phyloP scores from a whole-genome alignment of 37 sponge, comb jelly and placozoan genomes.

The Diacarnus erythraeanus region DNA sequence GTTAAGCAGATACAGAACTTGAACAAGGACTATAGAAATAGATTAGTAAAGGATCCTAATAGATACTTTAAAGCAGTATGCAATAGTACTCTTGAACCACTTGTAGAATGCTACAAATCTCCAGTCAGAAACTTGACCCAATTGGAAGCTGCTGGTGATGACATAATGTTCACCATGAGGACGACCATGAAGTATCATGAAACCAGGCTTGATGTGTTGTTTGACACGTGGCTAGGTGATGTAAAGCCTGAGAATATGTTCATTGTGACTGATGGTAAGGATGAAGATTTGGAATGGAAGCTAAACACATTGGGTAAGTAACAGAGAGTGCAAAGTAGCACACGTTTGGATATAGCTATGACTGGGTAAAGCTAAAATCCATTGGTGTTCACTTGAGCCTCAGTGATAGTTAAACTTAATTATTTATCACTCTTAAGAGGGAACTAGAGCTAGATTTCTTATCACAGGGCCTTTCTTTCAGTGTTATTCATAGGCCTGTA shows the following conservation, averaged over 20 bases:
- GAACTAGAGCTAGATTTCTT: no score
- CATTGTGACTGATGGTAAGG: conserved; percentile 55
- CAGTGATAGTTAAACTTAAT: no score
- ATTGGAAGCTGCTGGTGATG: conserved; percentile 13
- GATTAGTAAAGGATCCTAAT: no score
- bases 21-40: no score
- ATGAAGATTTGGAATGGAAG: neutral
- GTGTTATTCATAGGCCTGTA: no score
- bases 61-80: conserved; percentile 10
- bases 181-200: conserved; percentile 36
- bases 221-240: conserved; percentile 51
- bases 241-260: conserved; percentile 22
- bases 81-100: neutral
- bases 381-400: no score
- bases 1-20: no score
- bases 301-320: neutral
- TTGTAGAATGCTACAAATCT: conserved; percentile 14
- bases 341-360: no score
- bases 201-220: conserved; percentile 35
- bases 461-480: no score
- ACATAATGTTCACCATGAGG: conserved; percentile 51
- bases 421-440: no score
- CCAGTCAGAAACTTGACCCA: neutral
- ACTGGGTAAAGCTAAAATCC: no score
- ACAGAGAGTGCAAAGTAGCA: no score